These are phyloP conservation scores for Gryon sp. DNA, from an alignment of 1,140 invertebrate genomes.

Conservation along the genomic window DNA sequence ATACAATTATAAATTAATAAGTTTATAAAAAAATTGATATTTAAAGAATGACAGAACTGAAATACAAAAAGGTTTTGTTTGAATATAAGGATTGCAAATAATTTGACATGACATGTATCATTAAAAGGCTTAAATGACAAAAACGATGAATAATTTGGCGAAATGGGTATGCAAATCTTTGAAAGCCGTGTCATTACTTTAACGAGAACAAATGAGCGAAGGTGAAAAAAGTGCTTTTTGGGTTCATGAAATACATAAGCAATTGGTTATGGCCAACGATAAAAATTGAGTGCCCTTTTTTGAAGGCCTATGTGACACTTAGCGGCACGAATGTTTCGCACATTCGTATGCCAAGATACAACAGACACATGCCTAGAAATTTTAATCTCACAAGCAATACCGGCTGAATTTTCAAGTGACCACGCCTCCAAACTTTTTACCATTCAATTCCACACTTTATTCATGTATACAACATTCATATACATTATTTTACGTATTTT, in stretches of 20 bases:
- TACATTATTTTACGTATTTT: constrained; percentile 49
- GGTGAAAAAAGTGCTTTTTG: constrained; percentile 20
- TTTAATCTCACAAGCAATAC: constrained; percentile 73
- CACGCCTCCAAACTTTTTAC: constrained; percentile 39
- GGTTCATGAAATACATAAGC: constrained; percentile 11
- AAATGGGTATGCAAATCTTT: constrained; percentile 34
- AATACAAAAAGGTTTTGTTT: no score
- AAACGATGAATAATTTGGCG: constrained; percentile 25
- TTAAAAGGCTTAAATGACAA: constrained; percentile 3
- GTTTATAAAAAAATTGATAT: no score
- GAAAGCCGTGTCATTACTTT: constrained; percentile 25
- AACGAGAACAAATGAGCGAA: constrained; percentile 30
- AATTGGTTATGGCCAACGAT: constrained; percentile 17
- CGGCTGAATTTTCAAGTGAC: constrained; percentile 72
- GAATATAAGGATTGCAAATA: no score
- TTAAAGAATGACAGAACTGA: no score
- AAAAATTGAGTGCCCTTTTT: constrained; percentile 14
- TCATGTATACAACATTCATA: no score
- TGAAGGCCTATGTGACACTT: constrained; percentile 35
- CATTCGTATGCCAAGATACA: constrained; percentile 65
- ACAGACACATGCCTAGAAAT: constrained; percentile 71
- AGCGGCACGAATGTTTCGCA: constrained; percentile 58
- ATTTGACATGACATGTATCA: constrained; percentile 4
- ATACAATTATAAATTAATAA: no score
- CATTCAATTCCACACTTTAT: no score